Base-by-base conservation (phyloP, 2,888 invertebrate genomes). In the Acholoe squamosa region DNA sequence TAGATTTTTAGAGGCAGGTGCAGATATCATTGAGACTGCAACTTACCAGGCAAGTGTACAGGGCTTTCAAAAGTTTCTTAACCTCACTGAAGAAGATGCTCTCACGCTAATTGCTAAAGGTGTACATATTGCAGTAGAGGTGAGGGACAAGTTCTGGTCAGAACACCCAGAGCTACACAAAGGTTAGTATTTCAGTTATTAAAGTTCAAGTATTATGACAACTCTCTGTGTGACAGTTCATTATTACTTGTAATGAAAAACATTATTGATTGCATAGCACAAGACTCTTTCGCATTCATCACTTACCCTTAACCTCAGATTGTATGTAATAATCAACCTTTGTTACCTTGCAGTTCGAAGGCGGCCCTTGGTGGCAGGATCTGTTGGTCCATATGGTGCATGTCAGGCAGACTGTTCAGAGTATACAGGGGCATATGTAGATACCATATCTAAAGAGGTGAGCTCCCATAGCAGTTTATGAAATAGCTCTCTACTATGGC, bases 301-400 rank as follows among this genome's bases (percentile, higher is more conserved):
- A n/a, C n/a, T n/a, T n/a, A n/a, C n/a, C n/a, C n/a, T n/a, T n/a
- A n/a, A n/a, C n/a, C n/a, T n/a, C n/a, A n/a, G n/a, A n/a, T n/a
- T n/a, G n/a, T n/a, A n/a, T n/a, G n/a, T n/a, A n/a, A n/a, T n/a
- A n/a, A n/a, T n/a, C n/a, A n/a, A n/a, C n/a, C n/a, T n/a, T n/a
- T n/a, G n/a, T n/a, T n/a, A n/a, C 5, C 43, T 43, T 43, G 43
- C 31, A 94, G 94, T 91, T 51, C 84, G 84, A 31, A 71, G 33
- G 52, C n/a, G 84, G 31, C 93, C 93, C 16, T 86, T 92, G 43
- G 94, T 99, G 84, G 98, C 98, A 33, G 99, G 98, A 0, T 98
- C 98, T 0, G 97, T 99, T 91, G 99, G 99, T 0, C 98, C 99
- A 0, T 99, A 98, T 95, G 99, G 99, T 0, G 99, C 99, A 0